Conservation (phyloP, 2,888 invertebrate species). For the Macaria liturata region DNA sequence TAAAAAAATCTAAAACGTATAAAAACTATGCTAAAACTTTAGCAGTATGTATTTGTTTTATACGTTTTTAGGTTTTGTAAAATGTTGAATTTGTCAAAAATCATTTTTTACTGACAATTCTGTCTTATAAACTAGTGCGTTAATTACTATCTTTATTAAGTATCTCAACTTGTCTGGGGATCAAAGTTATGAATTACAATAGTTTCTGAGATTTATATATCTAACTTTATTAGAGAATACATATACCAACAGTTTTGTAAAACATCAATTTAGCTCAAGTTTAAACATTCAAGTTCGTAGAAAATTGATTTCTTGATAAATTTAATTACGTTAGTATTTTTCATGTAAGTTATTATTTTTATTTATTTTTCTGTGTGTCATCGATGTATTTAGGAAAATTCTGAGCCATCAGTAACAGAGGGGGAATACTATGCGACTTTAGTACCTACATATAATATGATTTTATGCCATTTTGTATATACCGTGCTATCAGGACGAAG, state of each 20-base stretch:
- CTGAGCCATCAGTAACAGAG: conserved; percentile 41
- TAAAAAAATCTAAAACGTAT: too few relatives aligned
- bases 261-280: too few relatives aligned
- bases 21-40: too few relatives aligned
- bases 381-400: conserved; percentile 67
- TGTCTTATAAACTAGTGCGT: background rate
- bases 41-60: background rate
- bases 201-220: conserved; percentile 4
- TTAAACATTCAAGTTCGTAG: too few relatives aligned
- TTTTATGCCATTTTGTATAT: background rate
- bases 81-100: too few relatives aligned
- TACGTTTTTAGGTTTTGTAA: background rate
- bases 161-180: conserved; percentile 49
- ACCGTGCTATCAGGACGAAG: background rate
- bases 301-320: conserved; percentile 42
- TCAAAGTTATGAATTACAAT: conserved; percentile 52
- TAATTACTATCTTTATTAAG: conserved; percentile 31
- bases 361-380: conserved; percentile 63
- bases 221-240: too few relatives aligned
- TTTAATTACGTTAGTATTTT: conserved; percentile 46
- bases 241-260: too few relatives aligned
- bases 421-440: too few relatives aligned
- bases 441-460: too few relatives aligned
- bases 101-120: background rate
- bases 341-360: conserved; percentile 52